Evolutionary conservation across 2,797 vertebrate genomes (phyloP).

Genomic region (Rhabdophis nuchalis): DNA sequence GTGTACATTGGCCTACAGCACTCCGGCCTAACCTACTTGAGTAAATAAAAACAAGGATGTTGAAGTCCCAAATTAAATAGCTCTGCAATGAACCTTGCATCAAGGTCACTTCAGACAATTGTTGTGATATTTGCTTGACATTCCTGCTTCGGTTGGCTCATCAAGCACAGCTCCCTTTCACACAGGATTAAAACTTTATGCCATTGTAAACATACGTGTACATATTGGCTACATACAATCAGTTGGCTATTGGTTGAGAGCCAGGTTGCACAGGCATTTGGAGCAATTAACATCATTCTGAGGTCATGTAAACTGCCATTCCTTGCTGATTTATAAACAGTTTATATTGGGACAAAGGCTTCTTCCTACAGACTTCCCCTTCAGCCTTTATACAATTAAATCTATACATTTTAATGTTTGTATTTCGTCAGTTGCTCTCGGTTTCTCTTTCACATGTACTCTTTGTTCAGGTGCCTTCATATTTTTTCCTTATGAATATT

Average conservation of each 20-base stretch:
- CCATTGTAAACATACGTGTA: not conserved
- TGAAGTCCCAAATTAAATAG: not conserved
- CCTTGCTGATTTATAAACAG: slow-evolving; percentile 1
- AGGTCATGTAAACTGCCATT: not conserved
- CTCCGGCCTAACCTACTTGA: not conserved
- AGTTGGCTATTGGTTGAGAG: not conserved
- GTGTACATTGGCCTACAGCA: not conserved
- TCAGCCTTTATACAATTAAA: not conserved
- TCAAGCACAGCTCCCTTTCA: not conserved
- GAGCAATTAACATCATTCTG: not conserved
- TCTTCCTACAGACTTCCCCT: not conserved
- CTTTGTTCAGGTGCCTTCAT: not conserved
- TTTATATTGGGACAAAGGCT: not conserved
- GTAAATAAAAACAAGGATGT: not conserved
- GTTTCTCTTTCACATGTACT: not conserved
- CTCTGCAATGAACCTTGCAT: not conserved
- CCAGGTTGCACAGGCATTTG: not conserved
- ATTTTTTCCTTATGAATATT: not conserved
- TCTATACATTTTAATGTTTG: not conserved
- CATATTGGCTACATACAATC: not conserved
- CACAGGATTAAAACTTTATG: not conserved
- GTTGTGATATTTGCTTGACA: not conserved
- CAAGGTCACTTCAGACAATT: not conserved
- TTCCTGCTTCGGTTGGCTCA: not conserved
- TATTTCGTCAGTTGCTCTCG: not conserved